Base-by-base conservation (phyloP, 2,113 vertebrate species). In the Notothenia coriiceps region DNA sequence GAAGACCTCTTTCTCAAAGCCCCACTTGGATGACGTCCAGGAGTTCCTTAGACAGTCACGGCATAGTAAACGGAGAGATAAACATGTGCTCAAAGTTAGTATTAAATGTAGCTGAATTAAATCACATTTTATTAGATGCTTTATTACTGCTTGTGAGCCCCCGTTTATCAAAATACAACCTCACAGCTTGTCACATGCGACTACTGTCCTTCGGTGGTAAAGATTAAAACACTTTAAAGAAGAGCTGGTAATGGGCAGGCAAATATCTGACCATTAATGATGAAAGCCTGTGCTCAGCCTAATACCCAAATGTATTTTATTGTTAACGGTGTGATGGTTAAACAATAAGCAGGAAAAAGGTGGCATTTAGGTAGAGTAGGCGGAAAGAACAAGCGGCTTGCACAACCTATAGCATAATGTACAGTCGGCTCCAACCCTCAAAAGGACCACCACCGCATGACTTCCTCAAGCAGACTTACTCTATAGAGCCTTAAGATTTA, bases 271-370 rank as follows among this genome's bases (percentile, higher is more conserved):
- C 56, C 6, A 15, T 6, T 20, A n/a, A n/a, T 10, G 43, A 59
- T 61, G 22, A 43, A 70, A 33, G 29, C 13, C 43, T n/a, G 46
- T 46, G 14, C 6, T 46, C 66, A 12, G 54, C 47, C 74, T 14
- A 47, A 51, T 35, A 33, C 15, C 14, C 5, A 4, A 70, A 52
- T 17, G 10, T 40, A 67, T 20, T 11, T 18, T 29, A 54, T 70
- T 50, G 46, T 84, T 71, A 12, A 65, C 71, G 10, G 11, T 10
- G 15, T 57, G 29, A 71, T 2, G 69, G 62, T 35, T 13, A 77
- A 89, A 90, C 86, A 91, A 88, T 70, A 81, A 66, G 63, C 74
- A 72, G 70, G 88, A 78, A 75, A 79, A 76, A 56, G n/a, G 66
- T 77, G 70, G 75, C 56, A 84, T 40, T 69, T 52, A 57, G 74